Evolutionary conservation across 2,888 invertebrate species (phyloP), one percentile per base, ranked within the genome.

Genomic region (Cantharis lateralis): DNA sequence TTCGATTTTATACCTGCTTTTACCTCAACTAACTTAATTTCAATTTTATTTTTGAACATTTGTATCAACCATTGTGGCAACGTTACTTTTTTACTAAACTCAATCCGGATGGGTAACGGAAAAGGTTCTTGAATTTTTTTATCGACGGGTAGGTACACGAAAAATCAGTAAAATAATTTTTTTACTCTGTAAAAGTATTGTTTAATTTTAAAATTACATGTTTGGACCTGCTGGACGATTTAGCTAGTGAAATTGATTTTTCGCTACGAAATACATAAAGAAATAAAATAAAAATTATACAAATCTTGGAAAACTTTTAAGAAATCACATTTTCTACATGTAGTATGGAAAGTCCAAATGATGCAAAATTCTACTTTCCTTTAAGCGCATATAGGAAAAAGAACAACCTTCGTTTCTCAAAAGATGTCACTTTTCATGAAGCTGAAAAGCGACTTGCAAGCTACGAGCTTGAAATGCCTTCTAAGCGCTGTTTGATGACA

Each of bases 401-500:
- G 32, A 74, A 15, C 73, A 69, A 68, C 68, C 73, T 32, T 13
- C 73, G 16, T 62, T 68, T 63, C 70, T 64, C 26, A 28, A 69
- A 72, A 72, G 70, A 71, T 71, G 75, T 71, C 70, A 71, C 71
- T 66, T 66, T 75, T 71, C 68, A 66, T 70, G 61, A 62, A 64
- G n/a, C 70, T 64, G 28, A 70, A 62, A 68, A 71, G 75, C 70
- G 66, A 66, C 64, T 18, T 66, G 61, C 28, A 68, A 32, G 64
- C 16, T 66, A 70, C 62, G 68, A 32, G 74, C 68, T 24, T 24
- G 62, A 66, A 62, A 76, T 61, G 68, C 68, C 68, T 74, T 76
- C 62, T 68, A 74, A 78, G 48, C 71, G 75, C 70, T 75, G 73
- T 70, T 76, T 79, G 79, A 80, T 70, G 78, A 77, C 78, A 80